A percentile compares a stretch with the other conserved stretches of the same genome.
phyloP scores from a whole-genome alignment of 1,140 invertebrate genomes.

The Littorina saxatilis region DNA sequence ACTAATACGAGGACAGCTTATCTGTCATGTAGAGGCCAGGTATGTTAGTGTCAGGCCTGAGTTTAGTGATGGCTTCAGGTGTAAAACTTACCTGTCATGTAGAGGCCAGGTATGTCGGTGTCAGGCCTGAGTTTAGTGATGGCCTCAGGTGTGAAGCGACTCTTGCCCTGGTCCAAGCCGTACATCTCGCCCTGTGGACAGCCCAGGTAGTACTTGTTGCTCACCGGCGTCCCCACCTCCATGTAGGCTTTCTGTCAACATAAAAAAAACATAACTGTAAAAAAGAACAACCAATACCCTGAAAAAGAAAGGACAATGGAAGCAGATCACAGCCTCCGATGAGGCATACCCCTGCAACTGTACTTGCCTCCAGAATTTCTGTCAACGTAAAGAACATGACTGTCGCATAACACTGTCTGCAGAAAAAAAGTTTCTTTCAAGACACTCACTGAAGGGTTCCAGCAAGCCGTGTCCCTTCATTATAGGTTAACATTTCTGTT shows the following conservation, averaged over 20 bases:
- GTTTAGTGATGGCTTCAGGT: constrained; percentile 60
- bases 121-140: constrained; percentile 68
- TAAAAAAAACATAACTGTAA: neutral
- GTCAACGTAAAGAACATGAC: no score
- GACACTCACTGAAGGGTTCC: no score
- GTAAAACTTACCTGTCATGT: constrained; percentile 68
- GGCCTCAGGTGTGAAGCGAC: constrained; percentile 66
- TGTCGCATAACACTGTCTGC: no score
- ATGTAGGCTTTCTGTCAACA: constrained; percentile 69
- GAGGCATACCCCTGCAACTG: neutral
- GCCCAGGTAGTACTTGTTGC: constrained; percentile 74
- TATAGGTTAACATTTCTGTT: no score
- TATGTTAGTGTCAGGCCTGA: constrained; percentile 73
- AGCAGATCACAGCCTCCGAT: neutral
- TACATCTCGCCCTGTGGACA: constrained; percentile 74
- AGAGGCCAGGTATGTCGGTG: constrained; percentile 74
- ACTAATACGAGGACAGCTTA: no score
- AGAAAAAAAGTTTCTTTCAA: no score
- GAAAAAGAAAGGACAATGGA: no score
- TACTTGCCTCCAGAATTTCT: no score
- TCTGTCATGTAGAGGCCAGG: constrained; percentile 71
- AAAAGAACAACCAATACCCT: neutral
- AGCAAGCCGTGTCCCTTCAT: no score
- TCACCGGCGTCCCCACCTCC: constrained; percentile 73
- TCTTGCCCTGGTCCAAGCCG: constrained; percentile 71